A percentile compares a stretch with the other conserved stretches of the same genome.
Conservation (phyloP, 2,797 vertebrate species). For the Hydrocynus forskahlii region DNA sequence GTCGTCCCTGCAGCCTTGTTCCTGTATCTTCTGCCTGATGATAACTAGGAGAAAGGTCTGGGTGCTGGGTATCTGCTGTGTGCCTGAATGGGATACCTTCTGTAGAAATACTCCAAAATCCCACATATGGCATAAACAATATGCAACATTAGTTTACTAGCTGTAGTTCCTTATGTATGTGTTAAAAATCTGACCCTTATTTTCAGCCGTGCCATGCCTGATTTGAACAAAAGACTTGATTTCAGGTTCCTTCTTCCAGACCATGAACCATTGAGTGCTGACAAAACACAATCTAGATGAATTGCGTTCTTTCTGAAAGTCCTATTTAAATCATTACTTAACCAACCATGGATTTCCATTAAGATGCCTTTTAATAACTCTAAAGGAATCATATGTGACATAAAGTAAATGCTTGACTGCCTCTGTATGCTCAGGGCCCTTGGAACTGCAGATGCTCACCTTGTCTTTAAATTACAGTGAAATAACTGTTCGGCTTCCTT, state of each 20-base stretch:
- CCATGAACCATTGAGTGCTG: neutral
- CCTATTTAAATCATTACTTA: neutral
- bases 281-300: neutral
- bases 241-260: neutral
- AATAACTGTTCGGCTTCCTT: neutral
- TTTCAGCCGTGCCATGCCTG: neutral
- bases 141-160: too few species aligned
- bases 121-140: too few species aligned
- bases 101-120: too few species aligned
- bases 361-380: neutral
- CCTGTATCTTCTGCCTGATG: too few species aligned
- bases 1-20: too few species aligned
- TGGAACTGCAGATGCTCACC: neutral
- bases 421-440: neutral
- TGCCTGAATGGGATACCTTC: too few species aligned
- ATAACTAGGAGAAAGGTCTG: too few species aligned
- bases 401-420: neutral
- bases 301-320: neutral
- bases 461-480: neutral
- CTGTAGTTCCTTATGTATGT: neutral
- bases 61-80: too few species aligned
- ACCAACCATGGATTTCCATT: constrained; percentile 5
- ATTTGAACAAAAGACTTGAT: neutral
- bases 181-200: neutral
- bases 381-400: neutral